Conservation (phyloP, 2,113 vertebrate genomes). For the Octodon degus region DNA sequence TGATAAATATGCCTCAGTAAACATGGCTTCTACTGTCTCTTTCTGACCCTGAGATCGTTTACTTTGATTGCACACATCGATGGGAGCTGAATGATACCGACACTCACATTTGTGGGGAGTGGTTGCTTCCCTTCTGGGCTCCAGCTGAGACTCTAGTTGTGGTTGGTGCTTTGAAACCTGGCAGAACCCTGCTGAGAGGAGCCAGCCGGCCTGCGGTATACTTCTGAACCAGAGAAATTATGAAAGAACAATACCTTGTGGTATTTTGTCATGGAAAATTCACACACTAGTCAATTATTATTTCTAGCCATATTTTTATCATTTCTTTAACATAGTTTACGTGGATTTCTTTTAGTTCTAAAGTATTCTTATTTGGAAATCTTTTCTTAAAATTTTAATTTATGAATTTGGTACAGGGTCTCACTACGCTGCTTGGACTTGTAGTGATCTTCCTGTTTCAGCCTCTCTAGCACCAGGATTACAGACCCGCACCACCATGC, state of each 20-base stretch:
- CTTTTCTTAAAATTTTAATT: no score
- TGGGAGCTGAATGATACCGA: background rate
- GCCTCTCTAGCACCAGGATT: no score
- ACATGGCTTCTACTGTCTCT: background rate
- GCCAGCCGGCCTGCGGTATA: background rate
- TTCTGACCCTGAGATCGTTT: background rate
- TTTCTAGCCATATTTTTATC: background rate
- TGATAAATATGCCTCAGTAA: background rate
- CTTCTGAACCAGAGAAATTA: background rate
- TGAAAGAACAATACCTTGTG: background rate
- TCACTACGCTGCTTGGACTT: no score
- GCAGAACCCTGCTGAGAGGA: background rate
- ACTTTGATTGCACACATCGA: background rate
- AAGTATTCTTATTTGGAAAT: background rate
- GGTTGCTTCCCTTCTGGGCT: background rate
- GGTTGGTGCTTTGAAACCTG: background rate
- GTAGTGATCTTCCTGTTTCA: no score
- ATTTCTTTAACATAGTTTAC: no score
- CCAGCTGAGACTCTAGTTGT: background rate
- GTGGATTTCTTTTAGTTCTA: background rate
- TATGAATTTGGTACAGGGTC: no score
- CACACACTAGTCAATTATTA: background rate
- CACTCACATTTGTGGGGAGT: background rate
- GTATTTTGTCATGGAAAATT: background rate
- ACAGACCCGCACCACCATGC: no score